Conservation (phyloP, 2,888 invertebrate genomes). For the Heliconius ismenius region DNA sequence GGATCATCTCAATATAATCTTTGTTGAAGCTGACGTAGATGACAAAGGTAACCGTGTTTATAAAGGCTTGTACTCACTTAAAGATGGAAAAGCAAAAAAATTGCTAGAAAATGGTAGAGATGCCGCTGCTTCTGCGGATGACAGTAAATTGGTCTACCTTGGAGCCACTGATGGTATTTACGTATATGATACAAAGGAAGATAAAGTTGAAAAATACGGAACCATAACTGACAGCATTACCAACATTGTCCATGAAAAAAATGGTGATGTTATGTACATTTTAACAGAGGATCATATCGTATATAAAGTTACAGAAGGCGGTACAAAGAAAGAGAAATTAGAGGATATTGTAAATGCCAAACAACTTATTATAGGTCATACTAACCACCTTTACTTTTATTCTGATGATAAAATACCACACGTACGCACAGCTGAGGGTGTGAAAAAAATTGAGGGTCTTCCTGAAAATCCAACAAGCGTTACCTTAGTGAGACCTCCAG, state of each 20-base stretch:
- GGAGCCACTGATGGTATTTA: constrained; percentile 61
- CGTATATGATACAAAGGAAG: constrained; percentile 47
- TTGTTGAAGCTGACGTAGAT: constrained; percentile 47
- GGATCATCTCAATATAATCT: constrained; percentile 35
- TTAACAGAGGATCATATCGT: constrained; percentile 58
- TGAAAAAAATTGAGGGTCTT: constrained; percentile 58
- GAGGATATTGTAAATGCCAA: constrained; percentile 55
- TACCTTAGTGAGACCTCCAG: constrained; percentile 56
- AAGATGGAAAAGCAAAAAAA: constrained; percentile 48
- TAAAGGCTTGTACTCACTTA: constrained; percentile 29
- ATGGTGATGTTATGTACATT: constrained; percentile 56
- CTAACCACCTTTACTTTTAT: constrained; percentile 61
- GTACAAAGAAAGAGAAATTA: constrained; percentile 57
- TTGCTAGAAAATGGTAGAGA: constrained; percentile 57
- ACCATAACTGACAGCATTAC: constrained; percentile 48
- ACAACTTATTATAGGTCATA: constrained; percentile 60
- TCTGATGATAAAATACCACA: constrained; percentile 54
- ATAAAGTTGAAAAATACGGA: constrained; percentile 48
- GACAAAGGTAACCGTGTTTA: constrained; percentile 36
- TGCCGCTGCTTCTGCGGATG: constrained; percentile 51
- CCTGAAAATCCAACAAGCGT: constrained; percentile 52
- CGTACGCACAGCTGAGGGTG: constrained; percentile 51
- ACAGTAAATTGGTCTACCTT: constrained; percentile 53
- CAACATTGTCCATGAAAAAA: constrained; percentile 44
- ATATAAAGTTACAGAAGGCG: constrained; percentile 62